Evolutionary conservation across 2,888 invertebrate genomes (phyloP), one percentile per base, ranked within the genome.

Genomic region (Epinotia ramella): DNA sequence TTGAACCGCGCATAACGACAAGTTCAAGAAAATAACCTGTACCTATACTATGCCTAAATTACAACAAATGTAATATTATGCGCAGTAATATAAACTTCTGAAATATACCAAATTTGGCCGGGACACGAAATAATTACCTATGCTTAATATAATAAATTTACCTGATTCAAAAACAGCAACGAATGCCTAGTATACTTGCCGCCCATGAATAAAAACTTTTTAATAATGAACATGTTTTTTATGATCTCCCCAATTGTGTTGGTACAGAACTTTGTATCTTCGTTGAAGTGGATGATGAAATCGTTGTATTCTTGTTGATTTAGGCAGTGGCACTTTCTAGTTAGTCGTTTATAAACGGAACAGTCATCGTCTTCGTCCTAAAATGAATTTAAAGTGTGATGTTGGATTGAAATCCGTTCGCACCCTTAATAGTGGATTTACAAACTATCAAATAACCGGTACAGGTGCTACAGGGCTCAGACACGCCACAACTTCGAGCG

Each of bases 131-230:
- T 59, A 20, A 59, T 12, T 20, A 57, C 16, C 20, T 20, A 57
- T 6, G 11, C 11, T 20, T 24, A 20, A 12, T 59, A 3, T 28
- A 13, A 24, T 28, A 66, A 7, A 63, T 81, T 79, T 79, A 91
- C 93, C 84, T 93, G 90, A 81, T 89, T 91, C 63, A 94, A 85
- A 86, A 94, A 93, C 79, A 84, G 80, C 24, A 94, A 84, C 7
- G 93, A 90, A 72, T 90, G 88, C 78, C 84, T 91, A 12, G 89
- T 87, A 77, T 93, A 91, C 24, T 73, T 80, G 9, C 89, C 87
- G 20, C 91, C 92, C 86, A 94, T 91, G 73, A 91, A 93, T 3
- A 94, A 77, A 84, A 94, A 93, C 82, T 89, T 92, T 80, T 92
- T 93, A 5, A 94, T 69, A 73, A 92, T 91, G 0, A 88, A 85